These are phyloP conservation scores for Dermatophagoides farinae DNA, from an alignment of 1,140 invertebrate genomes.

Conservation along the genomic window DNA sequence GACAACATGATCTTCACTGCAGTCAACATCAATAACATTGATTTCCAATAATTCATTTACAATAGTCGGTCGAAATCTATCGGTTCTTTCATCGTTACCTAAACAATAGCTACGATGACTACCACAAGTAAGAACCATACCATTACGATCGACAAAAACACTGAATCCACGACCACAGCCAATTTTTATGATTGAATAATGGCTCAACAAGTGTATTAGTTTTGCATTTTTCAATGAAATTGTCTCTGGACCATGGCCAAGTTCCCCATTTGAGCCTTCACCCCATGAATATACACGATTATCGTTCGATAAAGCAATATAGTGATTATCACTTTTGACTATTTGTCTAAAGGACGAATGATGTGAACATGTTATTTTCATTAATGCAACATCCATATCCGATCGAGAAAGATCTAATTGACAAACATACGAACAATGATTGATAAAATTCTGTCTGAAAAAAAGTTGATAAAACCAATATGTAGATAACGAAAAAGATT, in stretches of 20 bases:
- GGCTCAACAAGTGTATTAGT: conserved; percentile 15
- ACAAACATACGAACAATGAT: neutral
- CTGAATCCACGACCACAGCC: conserved; percentile 27
- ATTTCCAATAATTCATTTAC: conserved; percentile 36
- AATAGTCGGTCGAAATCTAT: conserved; percentile 37
- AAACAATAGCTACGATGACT: conserved; percentile 39
- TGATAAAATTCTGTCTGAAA: neutral
- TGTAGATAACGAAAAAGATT: neutral
- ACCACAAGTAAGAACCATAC: conserved; percentile 47
- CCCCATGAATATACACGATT: conserved; percentile 48
- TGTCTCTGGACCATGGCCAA: conserved; percentile 34
- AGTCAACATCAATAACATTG: conserved; percentile 39
- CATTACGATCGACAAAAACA: conserved; percentile 44
- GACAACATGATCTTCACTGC: conserved; percentile 43
- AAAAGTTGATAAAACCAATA: neutral
- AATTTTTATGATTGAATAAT: conserved; percentile 16
- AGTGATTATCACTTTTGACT: conserved; percentile 41
- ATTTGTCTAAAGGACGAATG: conserved; percentile 25
- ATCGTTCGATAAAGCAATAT: conserved; percentile 43
- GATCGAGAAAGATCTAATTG: neutral
- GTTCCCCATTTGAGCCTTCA: conserved; percentile 40
- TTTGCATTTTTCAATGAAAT: conserved; percentile 1
- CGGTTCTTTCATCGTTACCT: conserved; percentile 42
- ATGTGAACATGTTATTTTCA: neutral
- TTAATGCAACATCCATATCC: neutral